A percentile compares a stretch with the other conserved stretches of the same genome.
phyloP scores from a whole-genome alignment of 2,888 invertebrate species.

The Tenodera sinensis region DNA sequence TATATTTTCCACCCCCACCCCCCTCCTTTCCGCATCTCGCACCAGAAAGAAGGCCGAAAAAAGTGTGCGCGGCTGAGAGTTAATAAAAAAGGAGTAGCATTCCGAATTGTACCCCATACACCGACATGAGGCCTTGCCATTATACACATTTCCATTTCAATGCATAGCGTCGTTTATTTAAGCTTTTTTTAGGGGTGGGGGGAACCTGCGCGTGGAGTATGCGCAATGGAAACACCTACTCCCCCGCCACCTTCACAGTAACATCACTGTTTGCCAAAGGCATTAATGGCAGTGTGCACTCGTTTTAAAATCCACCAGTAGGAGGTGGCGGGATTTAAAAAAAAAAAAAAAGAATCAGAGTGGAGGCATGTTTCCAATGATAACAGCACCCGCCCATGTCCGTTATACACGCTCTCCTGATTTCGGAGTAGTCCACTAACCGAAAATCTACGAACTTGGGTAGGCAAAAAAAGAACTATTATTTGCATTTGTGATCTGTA shows the following conservation, averaged over 20 bases:
- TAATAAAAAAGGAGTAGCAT: neutral
- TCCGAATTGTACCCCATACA: neutral
- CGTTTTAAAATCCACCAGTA: conserved; percentile 46
- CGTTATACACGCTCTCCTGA: neutral
- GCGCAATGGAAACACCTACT: conserved; percentile 6
- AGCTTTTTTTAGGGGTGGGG: neutral
- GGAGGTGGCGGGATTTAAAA: conserved; percentile 44
- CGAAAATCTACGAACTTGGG: no score
- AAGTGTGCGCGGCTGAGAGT: neutral
- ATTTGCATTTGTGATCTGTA: no score
- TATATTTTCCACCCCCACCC: neutral
- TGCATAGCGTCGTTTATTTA: conserved; percentile 28
- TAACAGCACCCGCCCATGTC: conserved; percentile 38
- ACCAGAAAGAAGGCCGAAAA: neutral
- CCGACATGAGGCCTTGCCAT: neutral
- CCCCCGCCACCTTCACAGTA: neutral
- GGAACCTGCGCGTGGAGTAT: neutral
- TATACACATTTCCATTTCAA: conserved; percentile 32
- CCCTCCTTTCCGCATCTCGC: neutral
- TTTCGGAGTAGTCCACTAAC: no score
- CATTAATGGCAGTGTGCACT: conserved; percentile 50
- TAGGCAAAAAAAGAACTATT: no score
- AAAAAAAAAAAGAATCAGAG: conserved; percentile 45
- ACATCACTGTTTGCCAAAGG: conserved; percentile 18
- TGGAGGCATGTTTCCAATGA: conserved; percentile 50